These are phyloP conservation scores for Hepsetus odoe DNA, from an alignment of 2,113 vertebrate genomes.

Conservation along the genomic window DNA sequence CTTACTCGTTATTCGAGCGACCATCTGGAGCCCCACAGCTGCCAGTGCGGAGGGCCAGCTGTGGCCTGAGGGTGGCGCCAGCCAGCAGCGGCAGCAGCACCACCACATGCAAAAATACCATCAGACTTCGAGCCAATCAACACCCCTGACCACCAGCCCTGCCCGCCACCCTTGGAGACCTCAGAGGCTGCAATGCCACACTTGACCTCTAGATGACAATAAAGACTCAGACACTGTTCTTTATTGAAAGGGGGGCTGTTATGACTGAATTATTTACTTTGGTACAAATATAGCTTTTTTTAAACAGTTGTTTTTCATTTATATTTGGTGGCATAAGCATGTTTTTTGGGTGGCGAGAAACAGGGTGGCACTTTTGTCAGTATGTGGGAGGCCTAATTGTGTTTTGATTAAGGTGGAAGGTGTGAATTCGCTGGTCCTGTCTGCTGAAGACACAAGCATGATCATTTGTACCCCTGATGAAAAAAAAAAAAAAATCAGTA, in stretches of 20 bases:
- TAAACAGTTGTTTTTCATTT: constrained; percentile 74
- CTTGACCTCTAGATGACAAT: constrained; percentile 75
- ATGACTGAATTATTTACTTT: constrained; percentile 74
- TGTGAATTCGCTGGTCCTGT: constrained; percentile 38
- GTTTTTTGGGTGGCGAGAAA: constrained; percentile 60
- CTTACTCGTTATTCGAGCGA: constrained; percentile 65
- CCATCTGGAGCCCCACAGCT: constrained; percentile 67
- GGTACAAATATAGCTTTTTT: constrained; percentile 69
- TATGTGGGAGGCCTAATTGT: constrained; percentile 73
- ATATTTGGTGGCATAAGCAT: constrained; percentile 63
- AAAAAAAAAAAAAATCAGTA: constrained; percentile 17
- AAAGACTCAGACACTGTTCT: constrained; percentile 55
- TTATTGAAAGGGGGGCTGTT: constrained; percentile 9
- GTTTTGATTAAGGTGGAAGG: constrained; percentile 62
- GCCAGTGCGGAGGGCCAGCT: constrained; percentile 48
- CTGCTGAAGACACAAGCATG: constrained; percentile 43
- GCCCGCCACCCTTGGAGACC: neutral
- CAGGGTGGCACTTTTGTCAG: constrained; percentile 64
- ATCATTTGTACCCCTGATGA: constrained; percentile 51
- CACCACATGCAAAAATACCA: constrained; percentile 11
- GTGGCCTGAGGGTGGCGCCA: constrained; percentile 45
- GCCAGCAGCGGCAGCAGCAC: neutral
- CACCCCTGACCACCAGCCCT: neutral
- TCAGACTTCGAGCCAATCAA: constrained; percentile 27
- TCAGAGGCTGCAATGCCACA: constrained; percentile 15